Base-by-base conservation (phyloP, 1,140 invertebrate genomes). In the Bombus confusus region DNA sequence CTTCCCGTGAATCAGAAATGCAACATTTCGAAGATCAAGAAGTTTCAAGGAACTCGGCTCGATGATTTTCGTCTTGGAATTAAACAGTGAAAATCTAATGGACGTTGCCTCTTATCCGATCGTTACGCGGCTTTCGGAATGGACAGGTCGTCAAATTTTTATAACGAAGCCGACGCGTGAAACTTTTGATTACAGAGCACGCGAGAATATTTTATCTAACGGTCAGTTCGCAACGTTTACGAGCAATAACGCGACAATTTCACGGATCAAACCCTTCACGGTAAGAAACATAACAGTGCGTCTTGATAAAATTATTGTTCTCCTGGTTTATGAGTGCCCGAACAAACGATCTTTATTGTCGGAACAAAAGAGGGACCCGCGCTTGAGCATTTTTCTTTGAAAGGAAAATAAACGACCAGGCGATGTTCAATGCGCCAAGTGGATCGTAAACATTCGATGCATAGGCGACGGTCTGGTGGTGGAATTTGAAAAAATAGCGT, bases 301-400 rank as follows among this genome's bases (percentile, higher is more conserved):
- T 43, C 71, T 64, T 82, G 69, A 71, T 82, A 37, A 64, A 82
- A 82, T 82, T 82, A 82, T 62, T 18, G 39, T 41, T 22, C 15
- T 6, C 8, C 2, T 39, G 79, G 71, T 82, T 82, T 82, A 82
- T 34, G 80, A 75, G 69, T 18, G 39, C 39, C 10, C 47, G 47
- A 15, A 39, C 47, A 37, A 81, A 31, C 68, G 39, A 71, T 25
- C 47, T 41, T 72, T 43, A 41, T 18, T 3, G 69, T 62, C 73
- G 8, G n/a, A 62, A 82, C 69, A 22, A 25, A 43, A 43, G 8
- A 34, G 43, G 18, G 5, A 28, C 8, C 8, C 4, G 13, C 25
- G 0, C 13, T 39, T 39, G 64, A 47, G 34, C 31, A 28, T 69
- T 80, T 28, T 37, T 22, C 34, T 71, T n/a, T 39, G 28, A 52